Conservation (phyloP, 2,888 invertebrate genomes). For the Rhorus exstirpatorius region DNA sequence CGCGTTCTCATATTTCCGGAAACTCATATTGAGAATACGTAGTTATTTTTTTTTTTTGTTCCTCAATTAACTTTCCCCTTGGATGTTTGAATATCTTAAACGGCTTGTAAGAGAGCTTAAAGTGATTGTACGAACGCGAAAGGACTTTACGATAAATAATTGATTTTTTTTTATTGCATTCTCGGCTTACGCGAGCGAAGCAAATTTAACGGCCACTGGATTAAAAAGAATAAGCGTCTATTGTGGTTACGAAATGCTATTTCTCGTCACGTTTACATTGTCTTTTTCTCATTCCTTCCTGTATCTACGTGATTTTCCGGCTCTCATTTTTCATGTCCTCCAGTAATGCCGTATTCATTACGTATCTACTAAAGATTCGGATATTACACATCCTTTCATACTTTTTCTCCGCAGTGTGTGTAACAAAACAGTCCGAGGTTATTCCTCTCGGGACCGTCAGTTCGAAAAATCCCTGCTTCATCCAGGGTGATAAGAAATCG, state of each 20-base stretch:
- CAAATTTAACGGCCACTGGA: background rate
- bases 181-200: too few relatives aligned
- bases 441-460: conserved; percentile 12
- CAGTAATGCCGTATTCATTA: background rate
- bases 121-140: too few relatives aligned
- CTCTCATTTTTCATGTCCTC: background rate
- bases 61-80: too few relatives aligned
- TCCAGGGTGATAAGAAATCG: conserved; percentile 25
- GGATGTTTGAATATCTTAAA: too few relatives aligned
- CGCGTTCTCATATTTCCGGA: too few relatives aligned
- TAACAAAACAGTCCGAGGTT: conserved; percentile 4
- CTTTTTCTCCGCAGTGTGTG: background rate
- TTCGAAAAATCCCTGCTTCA: conserved; percentile 19
- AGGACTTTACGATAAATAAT: too few relatives aligned
- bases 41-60: too few relatives aligned
- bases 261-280: background rate
- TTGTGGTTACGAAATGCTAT: conserved; percentile 3
- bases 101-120: too few relatives aligned
- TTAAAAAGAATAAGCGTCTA: background rate
- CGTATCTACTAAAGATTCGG: background rate
- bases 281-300: background rate
- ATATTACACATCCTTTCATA: conserved; percentile 18
- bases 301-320: background rate
- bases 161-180: too few relatives aligned
- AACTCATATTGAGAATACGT: too few relatives aligned